phyloP scores from a whole-genome alignment of 2,888 invertebrate species.

The Amphipyra tragopoginis region DNA sequence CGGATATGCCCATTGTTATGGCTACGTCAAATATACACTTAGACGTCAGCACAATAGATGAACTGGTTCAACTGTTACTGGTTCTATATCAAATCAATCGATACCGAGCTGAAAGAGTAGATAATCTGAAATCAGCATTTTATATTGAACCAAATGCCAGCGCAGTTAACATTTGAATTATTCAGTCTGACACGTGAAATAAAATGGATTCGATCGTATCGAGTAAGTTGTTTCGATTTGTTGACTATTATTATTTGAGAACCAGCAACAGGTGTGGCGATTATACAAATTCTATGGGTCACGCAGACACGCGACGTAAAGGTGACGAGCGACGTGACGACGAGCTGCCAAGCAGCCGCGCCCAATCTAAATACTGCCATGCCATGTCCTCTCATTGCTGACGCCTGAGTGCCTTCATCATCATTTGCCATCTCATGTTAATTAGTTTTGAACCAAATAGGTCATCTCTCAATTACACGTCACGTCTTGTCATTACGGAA shows the following conservation, averaged over 20 bases:
- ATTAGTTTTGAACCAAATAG: constrained; percentile 43
- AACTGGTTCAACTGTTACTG: constrained; percentile 32
- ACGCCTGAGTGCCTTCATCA: constrained; percentile 21
- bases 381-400: constrained; percentile 12
- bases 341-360: constrained; percentile 35
- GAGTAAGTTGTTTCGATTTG: constrained; percentile 49
- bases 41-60: constrained; percentile 35
- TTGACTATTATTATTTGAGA: constrained; percentile 58
- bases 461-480: constrained; percentile 42
- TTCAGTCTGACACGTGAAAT: constrained; percentile 35
- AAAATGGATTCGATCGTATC: constrained; percentile 39
- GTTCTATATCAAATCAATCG: constrained; percentile 23
- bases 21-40: constrained; percentile 40
- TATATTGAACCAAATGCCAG: constrained; percentile 13
- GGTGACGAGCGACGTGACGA: constrained; percentile 37
- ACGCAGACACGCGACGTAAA: constrained; percentile 62
- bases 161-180: constrained; percentile 28
- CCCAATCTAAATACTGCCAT: constrained; percentile 37
- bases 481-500: constrained; percentile 17
- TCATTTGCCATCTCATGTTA: constrained; percentile 28
- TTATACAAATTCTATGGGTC: constrained; percentile 68
- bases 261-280: constrained; percentile 72
- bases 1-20: constrained; percentile 53
- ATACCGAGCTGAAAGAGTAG: constrained; percentile 20
- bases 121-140: constrained; percentile 27